Conservation (phyloP, 2,888 invertebrate genomes). For the Phanerotoma sp. region DNA sequence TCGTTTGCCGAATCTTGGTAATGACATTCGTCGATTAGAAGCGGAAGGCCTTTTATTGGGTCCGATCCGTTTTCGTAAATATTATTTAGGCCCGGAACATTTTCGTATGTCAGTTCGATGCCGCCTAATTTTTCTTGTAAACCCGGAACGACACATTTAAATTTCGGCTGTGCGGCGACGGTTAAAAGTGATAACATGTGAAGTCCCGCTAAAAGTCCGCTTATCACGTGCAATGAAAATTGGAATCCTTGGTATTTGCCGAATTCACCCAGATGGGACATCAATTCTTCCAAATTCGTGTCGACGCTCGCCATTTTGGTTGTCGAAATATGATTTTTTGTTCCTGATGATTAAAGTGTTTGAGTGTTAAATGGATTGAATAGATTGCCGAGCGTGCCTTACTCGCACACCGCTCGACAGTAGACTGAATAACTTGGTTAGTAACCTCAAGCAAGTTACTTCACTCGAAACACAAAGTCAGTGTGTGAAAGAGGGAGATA, state of each 20-base stretch:
- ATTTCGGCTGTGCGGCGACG: slow-evolving; percentile 78
- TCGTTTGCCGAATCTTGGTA: slow-evolving; percentile 54
- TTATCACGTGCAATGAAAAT: slow-evolving; percentile 74
- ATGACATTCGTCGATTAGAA: slow-evolving; percentile 63
- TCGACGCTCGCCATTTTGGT: slow-evolving; percentile 42
- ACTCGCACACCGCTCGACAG: slow-evolving; percentile 18
- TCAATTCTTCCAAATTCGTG: slow-evolving; percentile 48
- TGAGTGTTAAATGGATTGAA: slow-evolving; percentile 1
- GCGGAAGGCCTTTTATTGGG: slow-evolving; percentile 3
- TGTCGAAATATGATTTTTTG: too few species aligned
- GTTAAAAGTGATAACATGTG: slow-evolving; percentile 82
- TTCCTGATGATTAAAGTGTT: too few species aligned
- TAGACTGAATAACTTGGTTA: slow-evolving; percentile 36
- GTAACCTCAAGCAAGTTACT: slow-evolving; percentile 29
- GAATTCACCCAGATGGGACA: slow-evolving; percentile 67
- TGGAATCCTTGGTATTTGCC: slow-evolving; percentile 80
- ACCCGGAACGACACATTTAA: slow-evolving; percentile 57
- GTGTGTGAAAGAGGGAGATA: slow-evolving; percentile 7
- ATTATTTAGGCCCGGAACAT: slow-evolving; percentile 20
- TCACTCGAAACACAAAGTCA: slow-evolving; percentile 1
- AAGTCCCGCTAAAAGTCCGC: slow-evolving; percentile 76
- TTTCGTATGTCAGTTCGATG: slow-evolving; percentile 22
- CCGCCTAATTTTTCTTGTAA: slow-evolving; percentile 21
- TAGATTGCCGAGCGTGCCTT: slow-evolving; percentile 10
- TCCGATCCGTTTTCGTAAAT: slow-evolving; percentile 11